Base-by-base conservation (phyloP, 1,140 invertebrate species). In the Drosophila watanabei region DNA sequence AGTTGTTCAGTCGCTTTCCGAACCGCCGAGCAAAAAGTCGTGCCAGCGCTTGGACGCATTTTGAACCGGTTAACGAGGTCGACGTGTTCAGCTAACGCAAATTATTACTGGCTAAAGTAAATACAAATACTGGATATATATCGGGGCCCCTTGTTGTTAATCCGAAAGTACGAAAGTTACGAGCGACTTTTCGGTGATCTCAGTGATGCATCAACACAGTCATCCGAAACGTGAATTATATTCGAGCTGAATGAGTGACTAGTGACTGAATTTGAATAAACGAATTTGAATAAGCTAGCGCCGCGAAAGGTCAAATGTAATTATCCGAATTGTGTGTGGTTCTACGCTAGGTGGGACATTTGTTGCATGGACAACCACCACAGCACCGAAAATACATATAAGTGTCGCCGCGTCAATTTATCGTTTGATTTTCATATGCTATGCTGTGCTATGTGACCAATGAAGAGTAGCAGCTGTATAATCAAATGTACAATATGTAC, bases 51-150 rank as follows among this genome's bases (percentile, higher is more conserved):
- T 37, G 51, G 24, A 28, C 43, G 72, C 43, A 28, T 79, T 51
- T 79, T 39, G 57, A 45, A 79, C 75, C 75, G 75, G 75, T 79
- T 79, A 79, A 79, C 75, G 65, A 78, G 65, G 75, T 62, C 75
- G 76, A 79, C 75, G 75, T 79, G 75, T 79, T 79, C 16, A 39
- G 58, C 39, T 45, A 70, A 79, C 56, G 75, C 48, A 37, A 79
- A 51, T 70, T 70, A 39, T 79, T 70, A 79, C 58, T 61, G n/a
- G 18, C 52, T 62, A 70, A 78, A 51, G 64, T 79, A 79, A 79
- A 79, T 69, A 70, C 46, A 79, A 79, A 79, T 69, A 70, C 46
- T 52, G 54, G 49, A 30, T 68, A 65, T 52, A 49, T 30, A 39
- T 71, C 54, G 30, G 66, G 4, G 18, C 32, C 32, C 7, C 32